phyloP scores from a whole-genome alignment of 2,797 vertebrate species.

The Sylvia borin region DNA sequence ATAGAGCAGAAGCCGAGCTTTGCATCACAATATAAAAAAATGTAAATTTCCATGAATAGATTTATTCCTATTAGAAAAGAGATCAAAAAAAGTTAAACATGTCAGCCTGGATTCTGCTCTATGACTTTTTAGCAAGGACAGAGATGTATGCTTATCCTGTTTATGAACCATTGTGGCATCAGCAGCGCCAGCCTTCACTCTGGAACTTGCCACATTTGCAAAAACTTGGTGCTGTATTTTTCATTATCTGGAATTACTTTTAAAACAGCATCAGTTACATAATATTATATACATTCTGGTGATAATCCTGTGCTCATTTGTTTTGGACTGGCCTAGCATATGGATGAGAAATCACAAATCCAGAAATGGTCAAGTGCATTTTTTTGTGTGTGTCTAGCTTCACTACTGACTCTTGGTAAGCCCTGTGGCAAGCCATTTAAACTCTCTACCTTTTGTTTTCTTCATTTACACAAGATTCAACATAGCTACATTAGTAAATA shows the following conservation, averaged over 20 bases:
- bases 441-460: background rate
- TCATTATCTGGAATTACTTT: background rate
- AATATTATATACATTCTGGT: background rate
- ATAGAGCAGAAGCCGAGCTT: background rate
- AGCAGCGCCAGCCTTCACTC: background rate
- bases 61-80: constrained; percentile 58
- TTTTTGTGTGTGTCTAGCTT: background rate
- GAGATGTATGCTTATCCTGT: background rate
- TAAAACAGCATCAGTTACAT: background rate
- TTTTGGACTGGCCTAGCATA: background rate
- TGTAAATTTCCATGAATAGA: constrained; percentile 25
- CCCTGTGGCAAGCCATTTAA: background rate
- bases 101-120: constrained; percentile 34
- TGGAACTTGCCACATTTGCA: background rate
- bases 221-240: background rate
- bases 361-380: background rate
- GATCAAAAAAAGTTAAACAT: constrained; percentile 49
- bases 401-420: background rate
- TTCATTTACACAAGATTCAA: background rate
- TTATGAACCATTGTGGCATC: background rate
- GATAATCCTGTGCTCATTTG: background rate
- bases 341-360: background rate
- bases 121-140: constrained; percentile 32
- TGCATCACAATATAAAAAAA: background rate
- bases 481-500: background rate